phyloP scores from a whole-genome alignment of 2,113 vertebrate species.

The Struthio camelus region DNA sequence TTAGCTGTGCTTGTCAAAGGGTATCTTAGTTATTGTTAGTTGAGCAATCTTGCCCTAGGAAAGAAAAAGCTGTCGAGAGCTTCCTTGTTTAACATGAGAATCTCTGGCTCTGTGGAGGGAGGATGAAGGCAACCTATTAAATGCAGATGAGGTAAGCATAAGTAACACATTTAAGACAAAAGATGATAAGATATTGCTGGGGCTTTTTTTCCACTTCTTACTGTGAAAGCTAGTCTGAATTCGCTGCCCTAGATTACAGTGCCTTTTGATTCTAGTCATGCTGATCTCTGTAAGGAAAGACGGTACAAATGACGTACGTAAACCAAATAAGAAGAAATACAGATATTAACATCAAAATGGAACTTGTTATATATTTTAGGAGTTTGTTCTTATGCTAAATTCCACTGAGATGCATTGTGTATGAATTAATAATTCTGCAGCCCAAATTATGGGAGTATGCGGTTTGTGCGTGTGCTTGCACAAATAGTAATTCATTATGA shows the following conservation, averaged over 20 bases:
- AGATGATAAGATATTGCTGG: not conserved
- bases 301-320: not conserved
- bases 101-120: slow-evolving; percentile 29
- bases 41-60: slow-evolving; percentile 73
- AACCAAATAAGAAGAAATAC: not conserved
- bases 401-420: not conserved
- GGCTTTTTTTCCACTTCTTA: not conserved
- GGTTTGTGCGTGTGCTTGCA: not conserved
- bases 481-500: not conserved
- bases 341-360: not conserved
- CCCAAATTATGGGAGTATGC: not conserved
- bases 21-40: slow-evolving; percentile 67
- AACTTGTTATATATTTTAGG: not conserved
- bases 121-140: slow-evolving; percentile 59
- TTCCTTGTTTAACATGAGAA: slow-evolving; percentile 61
- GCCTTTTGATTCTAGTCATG: not conserved
- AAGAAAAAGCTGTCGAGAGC: slow-evolving; percentile 65
- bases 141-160: slow-evolving; percentile 4
- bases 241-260: not conserved
- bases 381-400: not conserved
- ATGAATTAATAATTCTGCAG: not conserved
- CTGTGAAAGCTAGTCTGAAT: not conserved
- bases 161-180: not conserved
- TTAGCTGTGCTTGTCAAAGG: slow-evolving; percentile 76
- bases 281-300: not conserved